These are phyloP conservation scores for Cantharis rufa DNA, from an alignment of 2,888 invertebrate genomes.

Conservation along the genomic window DNA sequence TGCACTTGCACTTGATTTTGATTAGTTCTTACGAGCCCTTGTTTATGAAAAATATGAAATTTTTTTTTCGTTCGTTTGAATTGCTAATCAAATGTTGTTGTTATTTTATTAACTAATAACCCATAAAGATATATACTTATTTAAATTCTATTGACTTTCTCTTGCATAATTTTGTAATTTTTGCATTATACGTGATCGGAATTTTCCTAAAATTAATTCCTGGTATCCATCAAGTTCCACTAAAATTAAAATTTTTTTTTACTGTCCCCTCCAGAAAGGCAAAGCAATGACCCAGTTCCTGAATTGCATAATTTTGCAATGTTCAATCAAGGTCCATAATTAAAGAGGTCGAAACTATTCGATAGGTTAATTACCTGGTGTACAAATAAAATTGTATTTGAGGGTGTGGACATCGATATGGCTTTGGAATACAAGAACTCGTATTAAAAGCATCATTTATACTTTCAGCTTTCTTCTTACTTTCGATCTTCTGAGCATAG, in stretches of 20 bases:
- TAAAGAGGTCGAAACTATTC: neutral
- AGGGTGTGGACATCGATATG: conserved; percentile 80
- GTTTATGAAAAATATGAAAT: too few species aligned
- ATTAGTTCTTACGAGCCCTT: too few species aligned
- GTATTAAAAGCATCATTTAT: conserved; percentile 75
- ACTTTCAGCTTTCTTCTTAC: conserved; percentile 60
- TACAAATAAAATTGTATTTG: conserved; percentile 82
- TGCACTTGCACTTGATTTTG: too few species aligned
- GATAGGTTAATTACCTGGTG: conserved; percentile 66
- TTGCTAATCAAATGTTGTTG: neutral
- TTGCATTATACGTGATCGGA: neutral
- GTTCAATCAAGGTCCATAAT: neutral
- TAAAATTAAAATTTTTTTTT: neutral
- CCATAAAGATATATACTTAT: neutral
- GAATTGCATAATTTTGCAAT: neutral
- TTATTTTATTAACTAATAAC: neutral
- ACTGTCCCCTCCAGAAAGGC: neutral
- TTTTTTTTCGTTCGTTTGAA: neutral
- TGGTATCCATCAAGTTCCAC: neutral
- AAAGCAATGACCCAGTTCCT: neutral
- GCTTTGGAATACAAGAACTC: conserved; percentile 79
- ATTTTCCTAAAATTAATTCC: neutral
- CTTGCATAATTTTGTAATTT: neutral
- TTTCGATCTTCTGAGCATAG: conserved; percentile 38
- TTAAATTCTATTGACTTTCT: neutral